Evolutionary conservation across 2,113 vertebrate species (phyloP).

Genomic region (Megaleporinus macrocephalus): DNA sequence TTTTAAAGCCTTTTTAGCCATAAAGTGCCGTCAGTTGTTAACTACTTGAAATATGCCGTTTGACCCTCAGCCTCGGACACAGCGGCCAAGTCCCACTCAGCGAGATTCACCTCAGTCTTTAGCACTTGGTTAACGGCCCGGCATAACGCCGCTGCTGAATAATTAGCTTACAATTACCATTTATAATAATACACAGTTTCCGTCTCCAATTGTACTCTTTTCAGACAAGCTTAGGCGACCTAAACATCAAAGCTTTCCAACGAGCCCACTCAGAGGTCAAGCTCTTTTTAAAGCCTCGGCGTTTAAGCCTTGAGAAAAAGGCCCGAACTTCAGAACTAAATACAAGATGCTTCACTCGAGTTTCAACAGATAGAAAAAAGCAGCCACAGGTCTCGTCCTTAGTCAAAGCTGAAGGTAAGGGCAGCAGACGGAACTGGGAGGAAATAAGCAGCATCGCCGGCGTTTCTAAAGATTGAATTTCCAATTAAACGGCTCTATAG

Average conservation of each 20-base stretch:
- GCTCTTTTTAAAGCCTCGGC: background rate
- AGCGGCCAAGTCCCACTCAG: background rate
- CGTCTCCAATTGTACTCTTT: background rate
- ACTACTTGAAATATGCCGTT: background rate
- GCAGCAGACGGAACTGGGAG: conserved; percentile 54
- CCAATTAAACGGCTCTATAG: conserved; percentile 63
- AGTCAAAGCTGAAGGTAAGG: conserved; percentile 1
- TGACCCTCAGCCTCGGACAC: background rate
- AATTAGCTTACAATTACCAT: background rate
- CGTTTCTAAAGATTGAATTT: conserved; percentile 62
- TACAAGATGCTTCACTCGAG: conserved; percentile 4
- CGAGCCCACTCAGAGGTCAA: background rate
- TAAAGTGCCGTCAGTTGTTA: background rate
- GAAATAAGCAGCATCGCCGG: conserved; percentile 45
- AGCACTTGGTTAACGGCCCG: background rate
- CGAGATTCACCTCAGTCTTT: background rate
- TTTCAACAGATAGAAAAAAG: conserved; percentile 8
- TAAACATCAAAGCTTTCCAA: background rate
- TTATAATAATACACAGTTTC: background rate
- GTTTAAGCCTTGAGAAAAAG: conserved; percentile 18
- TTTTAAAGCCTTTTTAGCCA: conserved; percentile 36
- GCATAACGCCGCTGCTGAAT: conserved; percentile 17
- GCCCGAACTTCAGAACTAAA: conserved; percentile 19
- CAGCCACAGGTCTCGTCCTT: conserved; percentile 17
- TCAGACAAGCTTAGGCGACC: conserved; percentile 9